Evolutionary conservation across 2,113 vertebrate genomes (phyloP).

Genomic region (Sinocyclocheilus anshuiensis): DNA sequence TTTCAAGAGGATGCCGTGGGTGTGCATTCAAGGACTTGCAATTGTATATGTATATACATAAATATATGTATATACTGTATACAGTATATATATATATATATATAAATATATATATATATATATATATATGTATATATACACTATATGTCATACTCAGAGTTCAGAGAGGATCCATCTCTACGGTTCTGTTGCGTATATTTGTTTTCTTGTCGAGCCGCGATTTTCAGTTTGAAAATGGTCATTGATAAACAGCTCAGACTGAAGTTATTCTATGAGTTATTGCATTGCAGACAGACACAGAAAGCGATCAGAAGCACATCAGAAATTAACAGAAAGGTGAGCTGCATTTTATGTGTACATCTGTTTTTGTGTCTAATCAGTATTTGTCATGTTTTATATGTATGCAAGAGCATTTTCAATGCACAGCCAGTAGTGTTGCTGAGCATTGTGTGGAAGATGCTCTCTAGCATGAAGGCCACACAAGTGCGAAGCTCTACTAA

Average conservation of each 20-base stretch:
- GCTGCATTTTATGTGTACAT: background rate
- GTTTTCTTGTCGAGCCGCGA: background rate
- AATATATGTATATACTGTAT: too few species aligned
- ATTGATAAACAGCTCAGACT: background rate
- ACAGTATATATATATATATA: too few species aligned
- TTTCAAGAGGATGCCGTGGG: background rate
- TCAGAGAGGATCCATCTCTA: background rate
- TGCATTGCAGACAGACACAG: background rate
- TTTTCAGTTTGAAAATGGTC: background rate
- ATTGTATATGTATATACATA: background rate
- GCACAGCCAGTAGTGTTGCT: background rate
- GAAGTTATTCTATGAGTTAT: background rate
- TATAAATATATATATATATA: too few species aligned
- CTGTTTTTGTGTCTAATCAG: background rate
- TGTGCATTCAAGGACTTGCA: background rate
- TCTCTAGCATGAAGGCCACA: slow-evolving; percentile 25
- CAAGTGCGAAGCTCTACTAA: slow-evolving; percentile 22
- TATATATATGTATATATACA: too few species aligned
- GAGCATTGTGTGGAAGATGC: background rate
- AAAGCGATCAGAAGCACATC: background rate
- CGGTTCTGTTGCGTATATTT: background rate
- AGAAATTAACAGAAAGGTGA: background rate
- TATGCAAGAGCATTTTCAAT: background rate
- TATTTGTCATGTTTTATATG: background rate
- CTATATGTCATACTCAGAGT: background rate